phyloP scores from a whole-genome alignment of 2,113 vertebrate genomes.

The Lagopus muta region DNA sequence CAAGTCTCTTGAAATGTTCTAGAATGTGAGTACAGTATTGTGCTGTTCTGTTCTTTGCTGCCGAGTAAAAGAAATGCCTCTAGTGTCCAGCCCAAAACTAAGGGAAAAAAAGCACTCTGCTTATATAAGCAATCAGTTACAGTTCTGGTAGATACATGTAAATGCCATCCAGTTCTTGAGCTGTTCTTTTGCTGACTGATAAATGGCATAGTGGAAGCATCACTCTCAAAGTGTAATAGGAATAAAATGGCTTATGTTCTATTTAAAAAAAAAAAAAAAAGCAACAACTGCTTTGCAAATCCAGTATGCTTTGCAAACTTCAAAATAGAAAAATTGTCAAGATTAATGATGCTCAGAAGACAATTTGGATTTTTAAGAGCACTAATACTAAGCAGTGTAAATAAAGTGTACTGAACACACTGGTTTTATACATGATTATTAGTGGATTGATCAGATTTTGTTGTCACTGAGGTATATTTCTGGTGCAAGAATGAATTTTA shows the following conservation, averaged over 20 bases:
- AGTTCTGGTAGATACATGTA: background rate
- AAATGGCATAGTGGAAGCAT: background rate
- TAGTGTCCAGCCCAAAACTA: background rate
- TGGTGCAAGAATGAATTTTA: background rate
- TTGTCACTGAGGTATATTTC: background rate
- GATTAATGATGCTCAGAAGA: background rate
- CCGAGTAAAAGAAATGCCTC: background rate
- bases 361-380: background rate
- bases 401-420: background rate
- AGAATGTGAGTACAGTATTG: background rate
- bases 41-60: background rate
- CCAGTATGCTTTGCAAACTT: background rate
- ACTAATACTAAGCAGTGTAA: background rate
- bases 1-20: background rate
- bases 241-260: slow-evolving; percentile 32
- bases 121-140: background rate
- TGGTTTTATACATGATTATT: background rate
- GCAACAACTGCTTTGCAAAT: background rate
- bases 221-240: background rate
- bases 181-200: background rate
- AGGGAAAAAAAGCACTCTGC: background rate
- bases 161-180: background rate
- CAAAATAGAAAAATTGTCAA: background rate
- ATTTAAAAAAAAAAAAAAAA: background rate
- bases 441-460: background rate